Evolutionary conservation across 2,113 vertebrate species (phyloP).

Genomic region (Percina caprodes): DNA sequence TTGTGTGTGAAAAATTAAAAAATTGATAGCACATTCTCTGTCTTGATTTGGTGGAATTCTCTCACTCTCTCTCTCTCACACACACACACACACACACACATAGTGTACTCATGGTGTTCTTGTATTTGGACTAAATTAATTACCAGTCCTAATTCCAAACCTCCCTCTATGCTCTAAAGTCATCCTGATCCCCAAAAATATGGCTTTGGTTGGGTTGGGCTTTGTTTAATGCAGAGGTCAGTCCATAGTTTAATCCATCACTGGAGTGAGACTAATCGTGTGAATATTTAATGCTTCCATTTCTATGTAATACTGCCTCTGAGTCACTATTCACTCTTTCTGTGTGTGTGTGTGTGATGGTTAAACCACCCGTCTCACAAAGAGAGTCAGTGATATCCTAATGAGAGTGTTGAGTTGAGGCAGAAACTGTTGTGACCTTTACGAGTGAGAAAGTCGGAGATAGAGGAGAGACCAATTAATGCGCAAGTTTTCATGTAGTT

Average conservation of each 20-base stretch:
- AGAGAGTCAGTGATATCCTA: constrained; percentile 38
- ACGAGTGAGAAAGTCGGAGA: constrained; percentile 25
- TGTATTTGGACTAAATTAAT: constrained; percentile 53
- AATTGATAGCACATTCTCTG: constrained; percentile 18
- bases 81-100: constrained; percentile 17
- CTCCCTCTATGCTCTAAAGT: constrained; percentile 36
- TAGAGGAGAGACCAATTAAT: constrained; percentile 38
- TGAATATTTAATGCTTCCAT: constrained; percentile 57
- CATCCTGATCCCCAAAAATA: constrained; percentile 28
- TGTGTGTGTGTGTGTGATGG: neutral
- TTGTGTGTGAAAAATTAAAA: constrained; percentile 11
- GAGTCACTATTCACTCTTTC: constrained; percentile 28
- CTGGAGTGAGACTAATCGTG: constrained; percentile 35
- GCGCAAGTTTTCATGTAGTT: constrained; percentile 14
- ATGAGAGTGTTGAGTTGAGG: constrained; percentile 26
- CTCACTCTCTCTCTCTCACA: neutral
- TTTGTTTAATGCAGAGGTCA: constrained; percentile 42
- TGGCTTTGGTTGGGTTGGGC: neutral
- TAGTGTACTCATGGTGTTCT: neutral
- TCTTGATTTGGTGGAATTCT: constrained; percentile 13
- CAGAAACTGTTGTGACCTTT: constrained; percentile 50
- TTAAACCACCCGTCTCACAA: constrained; percentile 19
- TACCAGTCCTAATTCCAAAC: constrained; percentile 40
- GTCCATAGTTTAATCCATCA: constrained; percentile 36
- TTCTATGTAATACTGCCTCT: constrained; percentile 41